These are phyloP conservation scores for Amblyteles armatorius DNA, from an alignment of 2,888 invertebrate genomes.

Conservation along the genomic window DNA sequence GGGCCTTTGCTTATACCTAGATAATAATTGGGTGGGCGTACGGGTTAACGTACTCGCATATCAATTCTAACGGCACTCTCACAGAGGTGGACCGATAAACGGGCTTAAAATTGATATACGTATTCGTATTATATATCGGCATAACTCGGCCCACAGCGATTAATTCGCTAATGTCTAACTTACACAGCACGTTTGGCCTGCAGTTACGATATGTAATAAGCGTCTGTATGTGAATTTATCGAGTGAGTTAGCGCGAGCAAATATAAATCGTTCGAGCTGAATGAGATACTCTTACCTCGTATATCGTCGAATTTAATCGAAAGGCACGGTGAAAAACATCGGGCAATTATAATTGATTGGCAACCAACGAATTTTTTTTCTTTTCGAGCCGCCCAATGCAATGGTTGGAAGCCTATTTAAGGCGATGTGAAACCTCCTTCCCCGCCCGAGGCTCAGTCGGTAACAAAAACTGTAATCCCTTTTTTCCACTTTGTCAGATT, in stretches of 20 bases:
- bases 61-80: constrained; percentile 52
- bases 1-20: constrained; percentile 18
- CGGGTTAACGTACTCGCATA: constrained; percentile 52
- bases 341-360: constrained; percentile 5
- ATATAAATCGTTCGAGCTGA: neutral
- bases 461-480: no score
- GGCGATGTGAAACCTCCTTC: no score
- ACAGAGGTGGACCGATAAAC: neutral
- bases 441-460: no score
- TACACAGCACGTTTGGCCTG: neutral
- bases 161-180: neutral
- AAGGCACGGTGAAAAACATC: neutral
- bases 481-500: no score
- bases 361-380: neutral
- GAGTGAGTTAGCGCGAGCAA: constrained; percentile 25
- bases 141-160: neutral
- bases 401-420: neutral
- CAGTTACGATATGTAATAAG: constrained; percentile 11
- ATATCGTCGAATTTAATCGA: neutral
- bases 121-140: constrained; percentile 33
- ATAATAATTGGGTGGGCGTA: constrained; percentile 40
- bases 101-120: neutral
- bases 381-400: constrained; percentile 9
- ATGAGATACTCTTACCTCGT: constrained; percentile 3
- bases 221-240: constrained; percentile 13